Conservation (phyloP, 2,888 invertebrate species). For the Microctonus hyperodae region DNA sequence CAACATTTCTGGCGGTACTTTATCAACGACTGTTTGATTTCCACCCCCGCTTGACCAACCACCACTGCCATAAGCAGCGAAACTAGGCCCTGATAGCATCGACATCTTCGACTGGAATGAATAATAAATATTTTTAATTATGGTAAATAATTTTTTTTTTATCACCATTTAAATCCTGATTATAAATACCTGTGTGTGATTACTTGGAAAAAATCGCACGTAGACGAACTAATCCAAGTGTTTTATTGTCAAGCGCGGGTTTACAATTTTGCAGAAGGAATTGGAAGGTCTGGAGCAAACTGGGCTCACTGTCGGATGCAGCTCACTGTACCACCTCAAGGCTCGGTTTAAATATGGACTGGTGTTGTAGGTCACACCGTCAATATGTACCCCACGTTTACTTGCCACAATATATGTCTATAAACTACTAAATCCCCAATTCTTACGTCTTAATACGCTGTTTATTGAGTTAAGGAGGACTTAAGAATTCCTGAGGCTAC, state of each 20-base stretch:
- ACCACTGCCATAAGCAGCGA: slow-evolving; percentile 63
- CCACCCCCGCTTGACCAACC: slow-evolving; percentile 66
- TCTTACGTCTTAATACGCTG: slow-evolving; percentile 53
- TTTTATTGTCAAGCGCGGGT: slow-evolving; percentile 40
- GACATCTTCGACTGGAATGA: slow-evolving; percentile 57
- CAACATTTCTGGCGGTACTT: slow-evolving; percentile 75
- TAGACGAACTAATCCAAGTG: slow-evolving; percentile 58
- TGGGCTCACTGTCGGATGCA: slow-evolving; percentile 56
- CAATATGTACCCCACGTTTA: slow-evolving; percentile 34
- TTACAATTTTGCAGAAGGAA: slow-evolving; percentile 45
- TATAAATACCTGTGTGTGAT: slow-evolving; percentile 40
- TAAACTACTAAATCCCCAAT: slow-evolving; percentile 55
- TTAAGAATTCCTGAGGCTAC: slow-evolving; percentile 59
- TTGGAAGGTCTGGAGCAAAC: slow-evolving; percentile 44
- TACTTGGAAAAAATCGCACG: slow-evolving; percentile 58
- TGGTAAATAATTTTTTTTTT: no score
- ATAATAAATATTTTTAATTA: not conserved
- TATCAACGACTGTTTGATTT: slow-evolving; percentile 85
- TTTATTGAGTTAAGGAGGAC: slow-evolving; percentile 61
- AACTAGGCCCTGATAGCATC: slow-evolving; percentile 65
- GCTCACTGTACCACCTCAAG: slow-evolving; percentile 48
- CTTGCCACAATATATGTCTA: slow-evolving; percentile 42
- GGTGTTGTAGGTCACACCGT: slow-evolving; percentile 30
- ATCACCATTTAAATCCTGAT: not conserved
- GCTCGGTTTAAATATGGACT: slow-evolving; percentile 56